Percentiles rank a stretch among this genome's conserved stretches.
phyloP scores from a whole-genome alignment of 1,140 invertebrate species.

The Calliopsis andreniformis region DNA sequence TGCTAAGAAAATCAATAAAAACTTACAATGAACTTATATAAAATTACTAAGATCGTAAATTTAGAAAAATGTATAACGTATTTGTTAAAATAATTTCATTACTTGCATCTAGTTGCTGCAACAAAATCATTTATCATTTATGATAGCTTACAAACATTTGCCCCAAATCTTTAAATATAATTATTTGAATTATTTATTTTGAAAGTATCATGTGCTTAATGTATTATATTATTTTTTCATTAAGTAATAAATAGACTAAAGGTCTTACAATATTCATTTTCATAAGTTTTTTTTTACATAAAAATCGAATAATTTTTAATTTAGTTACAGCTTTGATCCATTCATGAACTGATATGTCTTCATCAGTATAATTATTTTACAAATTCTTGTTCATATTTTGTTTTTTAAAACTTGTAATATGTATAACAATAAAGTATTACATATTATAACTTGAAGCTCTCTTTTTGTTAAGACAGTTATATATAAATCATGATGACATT shows the following conservation, averaged over 20 bases:
- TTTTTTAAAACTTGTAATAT: conserved; percentile 39
- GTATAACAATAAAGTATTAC: conserved; percentile 41
- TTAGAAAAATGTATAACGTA: background rate
- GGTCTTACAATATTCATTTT: background rate
- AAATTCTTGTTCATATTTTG: conserved; percentile 42
- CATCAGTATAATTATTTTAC: conserved; percentile 53
- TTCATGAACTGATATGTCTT: conserved; percentile 45
- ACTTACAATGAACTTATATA: conserved; percentile 11
- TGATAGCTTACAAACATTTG: background rate
- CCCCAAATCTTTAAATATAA: background rate
- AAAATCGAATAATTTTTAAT: conserved; percentile 4
- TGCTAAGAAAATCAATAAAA: background rate
- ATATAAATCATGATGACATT: conserved; percentile 20
- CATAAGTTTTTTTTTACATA: conserved; percentile 1
- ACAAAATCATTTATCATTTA: background rate
- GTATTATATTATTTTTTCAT: background rate
- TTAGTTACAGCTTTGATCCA: conserved; percentile 32
- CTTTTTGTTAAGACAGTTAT: conserved; percentile 2
- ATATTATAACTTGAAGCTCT: conserved; percentile 26
- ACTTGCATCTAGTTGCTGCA: background rate
- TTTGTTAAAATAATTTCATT: conserved; percentile 7
- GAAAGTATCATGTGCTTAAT: background rate
- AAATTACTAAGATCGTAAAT: background rate
- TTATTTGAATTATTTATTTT: background rate
- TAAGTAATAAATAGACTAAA: conserved; percentile 4